These are phyloP conservation scores for Pollenia griseotomentosa DNA, from an alignment of 2,888 invertebrate genomes.

Conservation along the genomic window DNA sequence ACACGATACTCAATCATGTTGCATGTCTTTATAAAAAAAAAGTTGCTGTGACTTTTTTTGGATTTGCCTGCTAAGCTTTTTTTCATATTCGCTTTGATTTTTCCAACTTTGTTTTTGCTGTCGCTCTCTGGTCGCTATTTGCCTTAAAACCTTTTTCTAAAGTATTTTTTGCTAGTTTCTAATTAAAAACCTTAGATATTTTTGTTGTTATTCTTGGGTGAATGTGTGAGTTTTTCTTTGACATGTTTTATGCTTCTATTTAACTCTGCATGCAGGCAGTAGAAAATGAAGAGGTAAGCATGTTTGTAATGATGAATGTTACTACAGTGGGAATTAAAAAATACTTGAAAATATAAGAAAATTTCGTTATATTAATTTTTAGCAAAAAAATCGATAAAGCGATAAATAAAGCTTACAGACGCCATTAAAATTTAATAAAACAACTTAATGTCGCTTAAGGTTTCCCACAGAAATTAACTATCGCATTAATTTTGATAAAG, in stretches of 20 bases:
- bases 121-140: background rate
- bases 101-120: constrained; percentile 1
- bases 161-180: constrained; percentile 21
- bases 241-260: background rate
- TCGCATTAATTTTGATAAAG: too few species aligned
- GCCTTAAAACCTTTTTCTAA: constrained; percentile 40
- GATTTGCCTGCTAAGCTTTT: constrained; percentile 10
- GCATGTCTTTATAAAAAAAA: constrained; percentile 38
- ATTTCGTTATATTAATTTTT: too few species aligned
- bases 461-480: too few species aligned
- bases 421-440: too few species aligned
- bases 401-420: too few species aligned
- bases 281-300: background rate
- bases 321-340: constrained; percentile 29
- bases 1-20: constrained; percentile 46
- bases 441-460: too few species aligned
- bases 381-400: too few species aligned
- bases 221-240: constrained; percentile 15
- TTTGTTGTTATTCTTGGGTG: constrained; percentile 3
- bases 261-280: constrained; percentile 23
- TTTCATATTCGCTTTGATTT: constrained; percentile 8
- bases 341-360: background rate
- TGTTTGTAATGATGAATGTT: background rate
- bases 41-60: constrained; percentile 15
- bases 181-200: constrained; percentile 54